Evolutionary conservation across 2,888 invertebrate genomes (phyloP).

Genomic region (Abrostola triplasia): DNA sequence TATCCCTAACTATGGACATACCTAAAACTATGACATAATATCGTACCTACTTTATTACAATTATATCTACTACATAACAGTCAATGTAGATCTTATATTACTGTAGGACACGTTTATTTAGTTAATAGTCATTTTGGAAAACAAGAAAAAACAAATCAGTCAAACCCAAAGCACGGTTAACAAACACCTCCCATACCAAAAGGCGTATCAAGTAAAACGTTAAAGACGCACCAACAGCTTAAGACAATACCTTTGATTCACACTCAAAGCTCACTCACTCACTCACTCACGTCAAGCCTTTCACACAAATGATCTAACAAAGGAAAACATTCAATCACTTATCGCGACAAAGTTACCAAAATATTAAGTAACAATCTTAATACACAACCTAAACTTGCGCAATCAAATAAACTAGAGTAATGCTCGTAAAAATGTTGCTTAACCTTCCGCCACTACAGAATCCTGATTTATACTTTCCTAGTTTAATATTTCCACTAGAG

Average conservation of each 20-base stretch:
- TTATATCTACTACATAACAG: too few species aligned
- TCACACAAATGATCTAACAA: neutral
- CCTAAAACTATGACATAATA: too few species aligned
- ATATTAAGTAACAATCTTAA: constrained; percentile 50
- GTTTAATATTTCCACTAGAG: constrained; percentile 60
- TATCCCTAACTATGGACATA: too few species aligned
- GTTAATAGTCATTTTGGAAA: too few species aligned
- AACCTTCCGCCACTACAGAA: constrained; percentile 56
- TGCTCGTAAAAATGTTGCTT: constrained; percentile 64
- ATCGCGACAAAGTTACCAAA: constrained; percentile 40
- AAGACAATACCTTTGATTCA: constrained; percentile 1
- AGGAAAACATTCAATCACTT: constrained; percentile 29
- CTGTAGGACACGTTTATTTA: too few species aligned
- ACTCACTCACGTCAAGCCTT: neutral
- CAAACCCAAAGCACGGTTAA: neutral
- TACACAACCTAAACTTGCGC: constrained; percentile 38
- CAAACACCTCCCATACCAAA: neutral
- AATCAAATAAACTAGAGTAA: constrained; percentile 56
- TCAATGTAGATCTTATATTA: too few species aligned
- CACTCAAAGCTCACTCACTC: neutral
- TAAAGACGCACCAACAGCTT: neutral
- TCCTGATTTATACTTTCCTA: constrained; percentile 64
- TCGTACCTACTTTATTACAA: too few species aligned
- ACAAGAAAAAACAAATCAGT: too few species aligned
- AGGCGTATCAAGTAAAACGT: neutral